phyloP scores from a whole-genome alignment of 2,888 invertebrate genomes.

The Merodon equestris region DNA sequence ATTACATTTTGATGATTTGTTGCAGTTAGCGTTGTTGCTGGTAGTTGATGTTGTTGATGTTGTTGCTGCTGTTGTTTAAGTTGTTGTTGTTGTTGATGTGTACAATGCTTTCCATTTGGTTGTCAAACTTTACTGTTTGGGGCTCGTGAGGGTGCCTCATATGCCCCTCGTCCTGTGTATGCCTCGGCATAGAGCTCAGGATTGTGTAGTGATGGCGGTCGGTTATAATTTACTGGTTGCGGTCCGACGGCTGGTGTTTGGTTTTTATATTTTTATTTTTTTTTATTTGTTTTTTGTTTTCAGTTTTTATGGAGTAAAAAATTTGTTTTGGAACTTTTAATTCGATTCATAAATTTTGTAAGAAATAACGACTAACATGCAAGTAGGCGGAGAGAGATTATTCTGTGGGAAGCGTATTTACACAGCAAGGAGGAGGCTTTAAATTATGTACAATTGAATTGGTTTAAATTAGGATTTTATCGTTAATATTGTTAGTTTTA shows the following conservation, averaged over 20 bases:
- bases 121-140: conserved; percentile 77
- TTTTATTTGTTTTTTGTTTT: too few species aligned
- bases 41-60: conserved; percentile 51
- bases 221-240: conserved; percentile 79
- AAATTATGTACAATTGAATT: too few species aligned
- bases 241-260: conserved; percentile 76
- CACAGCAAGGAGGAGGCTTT: too few species aligned
- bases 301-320: neutral
- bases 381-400: too few species aligned
- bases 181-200: conserved; percentile 77
- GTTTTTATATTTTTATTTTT: conserved; percentile 4
- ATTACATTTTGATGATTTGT: conserved; percentile 65
- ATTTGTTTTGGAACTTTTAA: too few species aligned
- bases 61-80: conserved; percentile 71
- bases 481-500: too few species aligned
- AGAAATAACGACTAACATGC: too few species aligned
- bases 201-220: conserved; percentile 78
- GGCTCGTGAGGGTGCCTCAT: conserved; percentile 75
- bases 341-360: too few species aligned
- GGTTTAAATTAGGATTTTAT: too few species aligned
- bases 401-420: too few species aligned
- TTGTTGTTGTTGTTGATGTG: conserved; percentile 70
- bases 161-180: conserved; percentile 78
- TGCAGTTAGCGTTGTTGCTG: conserved; percentile 45
- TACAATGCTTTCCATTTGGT: conserved; percentile 72